Base-by-base conservation (phyloP, 2,113 vertebrate genomes). In the Tragelaphus scriptus region DNA sequence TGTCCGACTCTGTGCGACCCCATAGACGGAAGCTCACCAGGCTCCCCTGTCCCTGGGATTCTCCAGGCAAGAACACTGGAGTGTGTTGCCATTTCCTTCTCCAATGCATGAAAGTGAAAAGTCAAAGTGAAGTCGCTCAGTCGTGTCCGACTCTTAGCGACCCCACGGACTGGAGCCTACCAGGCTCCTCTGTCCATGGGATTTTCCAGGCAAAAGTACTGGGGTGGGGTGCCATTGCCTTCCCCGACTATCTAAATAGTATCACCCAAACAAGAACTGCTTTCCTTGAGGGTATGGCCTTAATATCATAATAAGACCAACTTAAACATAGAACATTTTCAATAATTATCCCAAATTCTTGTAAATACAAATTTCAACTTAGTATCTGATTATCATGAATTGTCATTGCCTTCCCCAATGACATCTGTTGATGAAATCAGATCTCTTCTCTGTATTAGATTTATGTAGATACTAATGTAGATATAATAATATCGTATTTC, bases 161-260 rank as follows among this genome's bases (percentile, higher is more conserved):
- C n/a, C n/a, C n/a, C n/a, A n/a, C n/a, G n/a, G n/a, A n/a, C n/a
- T n/a, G n/a, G n/a, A n/a, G n/a, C n/a, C n/a, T n/a, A n/a, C n/a
- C n/a, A n/a, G n/a, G n/a, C n/a, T n/a, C n/a, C n/a, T n/a, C n/a
- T n/a, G n/a, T n/a, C n/a, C n/a, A n/a, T n/a, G n/a, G n/a, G n/a
- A n/a, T n/a, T n/a, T n/a, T n/a, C n/a, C n/a, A n/a, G n/a, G n/a
- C n/a, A n/a, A n/a, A n/a, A n/a, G n/a, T n/a, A n/a, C n/a, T n/a
- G n/a, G n/a, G n/a, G n/a, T n/a, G n/a, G n/a, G n/a, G n/a, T n/a
- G n/a, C n/a, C n/a, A n/a, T n/a, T n/a, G n/a, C n/a, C n/a, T n/a
- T n/a, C n/a, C n/a, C n/a, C n/a, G n/a, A 86, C 91, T 86, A 56
- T 71, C 90, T 91, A 79, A 88, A 56, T 90, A 95, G 71, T 71